These are phyloP conservation scores for Cryptus armator DNA, from an alignment of 2,888 invertebrate genomes.

Conservation along the genomic window DNA sequence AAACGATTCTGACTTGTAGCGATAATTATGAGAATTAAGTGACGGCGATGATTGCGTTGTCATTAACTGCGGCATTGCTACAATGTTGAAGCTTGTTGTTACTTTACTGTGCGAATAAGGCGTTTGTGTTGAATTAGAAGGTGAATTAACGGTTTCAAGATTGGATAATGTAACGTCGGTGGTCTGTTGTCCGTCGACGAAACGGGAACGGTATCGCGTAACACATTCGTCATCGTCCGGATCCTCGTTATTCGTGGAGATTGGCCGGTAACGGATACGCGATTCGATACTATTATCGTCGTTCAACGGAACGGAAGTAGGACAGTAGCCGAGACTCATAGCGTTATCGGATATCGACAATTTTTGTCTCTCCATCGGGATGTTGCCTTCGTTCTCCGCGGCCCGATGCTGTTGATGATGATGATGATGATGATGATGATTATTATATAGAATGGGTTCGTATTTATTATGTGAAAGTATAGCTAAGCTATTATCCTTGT, in stretches of 20 bases:
- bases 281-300: background rate
- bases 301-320: background rate
- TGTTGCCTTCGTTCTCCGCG: background rate
- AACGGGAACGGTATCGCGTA: constrained; percentile 8
- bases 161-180: constrained; percentile 51
- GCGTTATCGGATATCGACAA: constrained; percentile 37
- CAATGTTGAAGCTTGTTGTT: constrained; percentile 49
- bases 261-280: background rate
- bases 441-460: constrained; percentile 79
- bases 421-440: constrained; percentile 75
- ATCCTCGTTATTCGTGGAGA: constrained; percentile 1
- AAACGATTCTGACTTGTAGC: constrained; percentile 38
- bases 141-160: constrained; percentile 36
- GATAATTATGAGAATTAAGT: constrained; percentile 81
- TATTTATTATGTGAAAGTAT: constrained; percentile 75
- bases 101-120: constrained; percentile 51
- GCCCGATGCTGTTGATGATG: constrained; percentile 73
- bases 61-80: constrained; percentile 50
- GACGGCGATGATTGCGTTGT: constrained; percentile 67
- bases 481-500: constrained; percentile 72
- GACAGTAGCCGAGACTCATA: background rate
- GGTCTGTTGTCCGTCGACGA: constrained; percentile 7
- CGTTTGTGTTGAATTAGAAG: constrained; percentile 37
- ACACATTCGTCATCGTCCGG: constrained; percentile 24
- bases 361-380: constrained; percentile 10